Conservation (phyloP, 1,140 invertebrate genomes). For the Apis florea region DNA sequence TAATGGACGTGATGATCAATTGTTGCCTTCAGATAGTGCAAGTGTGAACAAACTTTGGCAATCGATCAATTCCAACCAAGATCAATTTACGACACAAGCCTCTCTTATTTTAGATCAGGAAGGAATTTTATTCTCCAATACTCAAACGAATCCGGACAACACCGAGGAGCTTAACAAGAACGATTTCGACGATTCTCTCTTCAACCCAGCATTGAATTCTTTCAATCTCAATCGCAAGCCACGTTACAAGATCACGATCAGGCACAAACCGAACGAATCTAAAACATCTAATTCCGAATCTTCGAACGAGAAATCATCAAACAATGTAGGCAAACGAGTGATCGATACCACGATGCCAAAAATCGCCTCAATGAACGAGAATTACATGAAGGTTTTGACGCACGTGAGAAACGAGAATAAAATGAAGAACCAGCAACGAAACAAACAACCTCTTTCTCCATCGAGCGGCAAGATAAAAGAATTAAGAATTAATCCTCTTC, state of each 20-base stretch:
- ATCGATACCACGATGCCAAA: neutral
- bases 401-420: slow-evolving; percentile 42
- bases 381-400: slow-evolving; percentile 52
- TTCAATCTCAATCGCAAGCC: neutral
- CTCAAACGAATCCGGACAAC: neutral
- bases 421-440: neutral
- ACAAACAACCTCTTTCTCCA: no score
- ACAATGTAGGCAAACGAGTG: neutral
- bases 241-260: slow-evolving; percentile 46
- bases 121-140: neutral
- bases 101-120: no score
- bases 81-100: neutral
- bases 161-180: neutral
- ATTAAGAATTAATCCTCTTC: neutral
- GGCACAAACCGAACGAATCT: slow-evolving; percentile 27
- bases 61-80: neutral
- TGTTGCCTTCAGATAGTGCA: neutral
- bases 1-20: neutral
- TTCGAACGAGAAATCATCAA: neutral
- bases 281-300: neutral
- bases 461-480: neutral
- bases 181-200: neutral
- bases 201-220: neutral
- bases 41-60: neutral
- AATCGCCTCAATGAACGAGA: neutral